phyloP scores from a whole-genome alignment of 2,797 vertebrate genomes.

The Pipistrellus nathusii region DNA sequence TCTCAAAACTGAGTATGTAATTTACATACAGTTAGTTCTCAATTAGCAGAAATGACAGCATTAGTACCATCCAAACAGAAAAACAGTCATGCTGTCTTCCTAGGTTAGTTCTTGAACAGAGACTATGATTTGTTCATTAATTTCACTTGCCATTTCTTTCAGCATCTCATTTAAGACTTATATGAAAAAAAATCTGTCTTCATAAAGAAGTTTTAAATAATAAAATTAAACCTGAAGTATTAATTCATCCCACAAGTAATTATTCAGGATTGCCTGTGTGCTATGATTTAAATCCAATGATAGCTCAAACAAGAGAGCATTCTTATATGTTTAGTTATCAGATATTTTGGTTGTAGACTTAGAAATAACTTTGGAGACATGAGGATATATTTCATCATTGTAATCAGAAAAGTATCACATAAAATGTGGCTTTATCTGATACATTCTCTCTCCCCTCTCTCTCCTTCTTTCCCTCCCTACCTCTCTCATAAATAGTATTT shows the following conservation, averaged over 20 bases:
- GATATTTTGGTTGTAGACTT: conserved; percentile 24
- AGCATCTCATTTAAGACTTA: conserved; percentile 21
- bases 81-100: conserved; percentile 9
- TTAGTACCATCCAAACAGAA: background rate
- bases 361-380: conserved; percentile 11
- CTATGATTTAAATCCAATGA: conserved; percentile 32
- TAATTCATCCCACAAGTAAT: conserved; percentile 36
- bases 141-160: conserved; percentile 20
- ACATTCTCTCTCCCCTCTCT: background rate
- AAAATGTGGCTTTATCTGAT: background rate
- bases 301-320: background rate
- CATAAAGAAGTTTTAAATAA: conserved; percentile 22
- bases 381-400: background rate
- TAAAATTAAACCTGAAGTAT: conserved; percentile 65
- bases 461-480: background rate
- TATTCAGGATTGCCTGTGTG: background rate
- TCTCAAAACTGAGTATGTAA: background rate
- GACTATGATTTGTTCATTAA: conserved; percentile 47
- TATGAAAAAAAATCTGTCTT: background rate
- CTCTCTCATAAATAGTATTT: background rate
- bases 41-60: conserved; percentile 36
- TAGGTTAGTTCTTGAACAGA: conserved; percentile 32
- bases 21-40: conserved; percentile 46
- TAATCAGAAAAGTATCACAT: background rate
- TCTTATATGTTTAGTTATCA: background rate